Base-by-base conservation (phyloP, 2,797 vertebrate genomes). In the Eulemur albifrons region DNA sequence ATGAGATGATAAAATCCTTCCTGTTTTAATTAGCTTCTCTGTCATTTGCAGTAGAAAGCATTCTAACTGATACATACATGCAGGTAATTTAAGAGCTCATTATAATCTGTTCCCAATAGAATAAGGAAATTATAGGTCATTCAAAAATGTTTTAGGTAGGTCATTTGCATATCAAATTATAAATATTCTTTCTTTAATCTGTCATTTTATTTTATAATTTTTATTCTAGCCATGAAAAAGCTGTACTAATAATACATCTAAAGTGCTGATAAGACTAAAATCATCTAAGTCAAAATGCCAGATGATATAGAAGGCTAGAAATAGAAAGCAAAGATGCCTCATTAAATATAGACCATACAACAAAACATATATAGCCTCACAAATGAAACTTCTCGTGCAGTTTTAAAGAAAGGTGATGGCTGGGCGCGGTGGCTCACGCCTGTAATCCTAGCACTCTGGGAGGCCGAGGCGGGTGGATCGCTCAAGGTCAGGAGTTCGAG, bases 191-290 rank as follows among this genome's bases (percentile, higher is more conserved):
- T 87, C 73, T 54, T 35, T 89, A 9, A 61, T 59, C 40, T 84
- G 20, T 50, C 38, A 72, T 8, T 92, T 88, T 30, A 76, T 38
- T 84, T 61, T 76, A 13, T 35, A 72, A 81, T 67, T 93, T 79
- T 94, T 72, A 86, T 72, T 86, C 50, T 13, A 83, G 43, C 38
- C 43, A 83, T 86, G 45, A 90, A 90, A 95, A 85, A 45, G 45
- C 18, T 75, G 1, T 67, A 79, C 4, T 54, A 61, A 85, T 7
- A 43, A 21, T n/a, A 45, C 40, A 57, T 23, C 30, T 48, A 38
- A 83, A 83, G 23, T 40, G 40, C 17, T 54, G 25, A 23, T 77
- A 89, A 94, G 52, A 79, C 40, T 65, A 84, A 79, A 82, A 72
- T 52, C 52, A 82, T 77, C 69, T 50, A 72, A 91, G 32, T 88